Conservation (phyloP, 1,140 invertebrate species). For the Drosophila pruinosa region DNA sequence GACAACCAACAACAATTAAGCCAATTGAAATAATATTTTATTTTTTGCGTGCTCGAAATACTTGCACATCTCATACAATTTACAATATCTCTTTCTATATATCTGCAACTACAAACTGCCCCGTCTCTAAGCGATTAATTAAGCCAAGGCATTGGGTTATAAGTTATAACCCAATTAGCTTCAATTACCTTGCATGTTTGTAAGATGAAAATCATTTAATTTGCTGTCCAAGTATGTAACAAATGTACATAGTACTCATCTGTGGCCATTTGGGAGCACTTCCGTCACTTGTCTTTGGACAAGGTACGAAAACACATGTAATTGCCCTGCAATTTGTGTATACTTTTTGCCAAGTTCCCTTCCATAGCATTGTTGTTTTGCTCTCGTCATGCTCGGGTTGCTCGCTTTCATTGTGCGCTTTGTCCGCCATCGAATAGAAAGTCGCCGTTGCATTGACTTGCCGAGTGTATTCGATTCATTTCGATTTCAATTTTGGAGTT, state of each 20-base stretch:
- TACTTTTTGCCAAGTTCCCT: slow-evolving; percentile 1
- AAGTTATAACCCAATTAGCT: slow-evolving; percentile 75
- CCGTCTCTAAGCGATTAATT: slow-evolving; percentile 49
- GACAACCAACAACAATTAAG: slow-evolving; percentile 17
- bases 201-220: not conserved
- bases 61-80: not conserved
- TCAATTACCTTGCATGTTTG: slow-evolving; percentile 53
- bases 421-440: slow-evolving; percentile 39
- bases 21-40: slow-evolving; percentile 11
- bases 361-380: slow-evolving; percentile 2
- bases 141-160: slow-evolving; percentile 37
- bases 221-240: no score
- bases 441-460: slow-evolving; percentile 8
- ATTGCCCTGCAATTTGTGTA: slow-evolving; percentile 8
- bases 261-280: slow-evolving; percentile 1
- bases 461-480: not conserved
- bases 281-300: slow-evolving; percentile 7
- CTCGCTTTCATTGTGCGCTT: slow-evolving; percentile 23
- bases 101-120: not conserved
- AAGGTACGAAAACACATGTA: slow-evolving; percentile 3
- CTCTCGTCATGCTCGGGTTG: slow-evolving; percentile 20
- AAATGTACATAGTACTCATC: not conserved
- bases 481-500: slow-evolving; percentile 6
- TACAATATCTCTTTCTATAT: slow-evolving; percentile 3
- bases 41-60: slow-evolving; percentile 1